Evolutionary conservation across 1,140 invertebrate species (phyloP), one percentile per base, ranked within the genome.

Genomic region (Ladona fulva): DNA sequence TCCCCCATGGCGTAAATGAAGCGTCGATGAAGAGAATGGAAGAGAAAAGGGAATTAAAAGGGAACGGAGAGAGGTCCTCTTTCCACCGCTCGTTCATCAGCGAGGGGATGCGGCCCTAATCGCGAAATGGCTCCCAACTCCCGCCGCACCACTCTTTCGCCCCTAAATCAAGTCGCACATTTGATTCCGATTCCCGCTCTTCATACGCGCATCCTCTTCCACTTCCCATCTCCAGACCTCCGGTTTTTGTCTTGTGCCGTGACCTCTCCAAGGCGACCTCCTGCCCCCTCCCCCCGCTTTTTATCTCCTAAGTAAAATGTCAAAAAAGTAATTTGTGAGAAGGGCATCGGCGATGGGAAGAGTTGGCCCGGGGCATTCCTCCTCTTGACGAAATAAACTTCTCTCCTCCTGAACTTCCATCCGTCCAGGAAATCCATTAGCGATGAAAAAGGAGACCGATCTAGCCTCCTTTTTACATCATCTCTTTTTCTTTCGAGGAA

Each of bases 281-380:
- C 44, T 52, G 44, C 44, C 19, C 44, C 44, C 19, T 52, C 52
- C n/a, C 52, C 52, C 12, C 52, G 52, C 52, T 66, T 66, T 66
- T 66, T 66, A 66, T 66, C 52, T 66, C 52, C 52, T 22, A 66
- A 66, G 52, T 66, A 66, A 66, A 66, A 66, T 66, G 52, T 66
- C 52, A 66, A 66, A 66, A 66, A 66, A 66, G 52, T 66, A 66
- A 66, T 66, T 66, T 66, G 52, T 12, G 52, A 66, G 52, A 66
- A 66, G 52, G 52, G 52, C 52, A 66, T 66, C n/a, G 52, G 52
- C 3, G 52, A 66, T 66, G 52, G 3, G n/a, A n/a, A 52, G 44
- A 52, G 44, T 52, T 52, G 44, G 52, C 52, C 52, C 52, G 1
- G 52, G 52, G 52, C n/a, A 22, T 16, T 22, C 52, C 12, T 19